phyloP scores from a whole-genome alignment of 2,888 invertebrate species.

The Rhyacophila evoluta region DNA sequence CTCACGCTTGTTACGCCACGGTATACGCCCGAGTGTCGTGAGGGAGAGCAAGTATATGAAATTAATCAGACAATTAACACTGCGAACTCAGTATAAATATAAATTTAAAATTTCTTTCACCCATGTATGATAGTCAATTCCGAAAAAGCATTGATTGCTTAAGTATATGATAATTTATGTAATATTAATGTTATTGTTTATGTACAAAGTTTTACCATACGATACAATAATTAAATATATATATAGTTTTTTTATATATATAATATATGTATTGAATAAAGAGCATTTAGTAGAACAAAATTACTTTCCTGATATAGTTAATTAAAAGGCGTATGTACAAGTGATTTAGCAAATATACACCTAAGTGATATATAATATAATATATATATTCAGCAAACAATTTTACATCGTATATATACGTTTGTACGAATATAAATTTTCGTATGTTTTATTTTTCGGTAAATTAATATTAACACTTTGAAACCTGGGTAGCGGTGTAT shows the following conservation, averaged over 20 bases:
- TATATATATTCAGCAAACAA: constrained; percentile 37
- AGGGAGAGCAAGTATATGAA: too few relatives aligned
- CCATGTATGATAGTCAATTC: constrained; percentile 41
- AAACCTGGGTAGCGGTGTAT: too few relatives aligned
- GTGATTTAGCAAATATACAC: constrained; percentile 41
- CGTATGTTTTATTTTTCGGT: too few relatives aligned
- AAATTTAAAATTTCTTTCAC: too few relatives aligned
- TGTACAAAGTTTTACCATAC: constrained; percentile 16
- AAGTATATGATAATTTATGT: constrained; percentile 28
- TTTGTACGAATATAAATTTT: too few relatives aligned
- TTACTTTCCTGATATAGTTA: constrained; percentile 36
- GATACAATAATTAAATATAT: constrained; percentile 26
- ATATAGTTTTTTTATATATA: constrained; percentile 39
- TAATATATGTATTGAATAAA: constrained; percentile 36
- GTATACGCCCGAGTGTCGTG: too few relatives aligned
- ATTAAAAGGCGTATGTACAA: constrained; percentile 48
- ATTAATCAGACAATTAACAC: too few relatives aligned
- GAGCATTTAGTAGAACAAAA: constrained; percentile 40
- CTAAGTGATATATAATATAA: background rate
- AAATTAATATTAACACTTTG: too few relatives aligned
- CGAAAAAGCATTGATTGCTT: constrained; percentile 44
- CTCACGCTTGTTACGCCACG: too few relatives aligned
- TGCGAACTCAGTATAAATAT: too few relatives aligned
- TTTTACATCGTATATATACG: background rate
- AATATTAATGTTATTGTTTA: constrained; percentile 27